Percentiles rank a stretch among this genome's conserved stretches.
phyloP scores from a whole-genome alignment of 2,797 vertebrate genomes.

The Philypnodon macrostomus region DNA sequence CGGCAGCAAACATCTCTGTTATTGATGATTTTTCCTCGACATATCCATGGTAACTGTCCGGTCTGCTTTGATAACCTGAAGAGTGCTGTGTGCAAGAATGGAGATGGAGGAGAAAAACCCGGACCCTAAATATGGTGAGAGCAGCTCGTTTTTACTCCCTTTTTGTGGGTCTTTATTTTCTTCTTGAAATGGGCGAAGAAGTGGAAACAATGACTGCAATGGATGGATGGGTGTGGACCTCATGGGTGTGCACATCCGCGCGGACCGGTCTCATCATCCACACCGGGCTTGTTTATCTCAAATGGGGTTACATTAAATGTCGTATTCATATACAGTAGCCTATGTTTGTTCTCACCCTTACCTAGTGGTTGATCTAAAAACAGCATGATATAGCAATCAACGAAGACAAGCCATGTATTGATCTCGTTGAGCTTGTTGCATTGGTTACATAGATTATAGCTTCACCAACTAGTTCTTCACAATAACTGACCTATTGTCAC shows the following conservation, averaged over 20 bases:
- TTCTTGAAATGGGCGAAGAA: conserved; percentile 33
- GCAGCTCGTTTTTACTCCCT: not conserved
- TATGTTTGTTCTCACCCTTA: not conserved
- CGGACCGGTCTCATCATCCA: conserved; percentile 27
- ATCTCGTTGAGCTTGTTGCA: not conserved
- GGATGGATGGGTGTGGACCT: conserved; percentile 74
- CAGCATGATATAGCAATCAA: not conserved
- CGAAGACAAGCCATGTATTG: not conserved
- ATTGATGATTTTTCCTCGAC: conserved; percentile 46
- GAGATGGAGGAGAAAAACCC: conserved; percentile 74
- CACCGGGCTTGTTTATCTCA: conserved; percentile 11
- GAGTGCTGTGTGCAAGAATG: conserved; percentile 54
- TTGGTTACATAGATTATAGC: not conserved
- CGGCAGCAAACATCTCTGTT: conserved; percentile 14
- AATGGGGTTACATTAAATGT: not conserved
- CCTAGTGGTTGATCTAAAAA: not conserved
- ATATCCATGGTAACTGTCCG: conserved; percentile 71
- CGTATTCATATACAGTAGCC: too few relatives aligned
- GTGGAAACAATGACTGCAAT: conserved; percentile 74
- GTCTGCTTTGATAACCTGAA: conserved; percentile 41
- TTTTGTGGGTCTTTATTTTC: conserved; percentile 19
- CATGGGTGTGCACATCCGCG: conserved; percentile 46
- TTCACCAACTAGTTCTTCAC: not conserved
- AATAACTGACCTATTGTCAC: not conserved
- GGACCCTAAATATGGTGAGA: conserved; percentile 77